Evolutionary conservation across 92 coral and sea anemone species (phyloP).

Genomic region (Epizoanthus rinbou): DNA sequence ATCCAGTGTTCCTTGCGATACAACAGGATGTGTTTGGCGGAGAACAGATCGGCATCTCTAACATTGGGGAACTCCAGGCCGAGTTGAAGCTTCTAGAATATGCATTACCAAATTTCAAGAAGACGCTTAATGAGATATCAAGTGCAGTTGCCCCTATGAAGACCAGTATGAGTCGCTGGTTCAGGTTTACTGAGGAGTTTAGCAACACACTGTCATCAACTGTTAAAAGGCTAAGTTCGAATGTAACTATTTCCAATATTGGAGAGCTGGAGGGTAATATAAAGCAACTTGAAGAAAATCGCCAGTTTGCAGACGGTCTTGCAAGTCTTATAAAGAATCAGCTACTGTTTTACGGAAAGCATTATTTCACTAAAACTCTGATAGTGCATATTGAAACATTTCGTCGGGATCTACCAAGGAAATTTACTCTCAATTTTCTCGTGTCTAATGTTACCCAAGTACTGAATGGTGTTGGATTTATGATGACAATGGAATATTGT

Average conservation of each 20-base stretch:
- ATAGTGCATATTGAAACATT: conserved; percentile 26
- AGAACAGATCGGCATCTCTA: conserved; percentile 17
- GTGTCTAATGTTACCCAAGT: conserved; percentile 31
- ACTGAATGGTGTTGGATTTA: conserved; percentile 18
- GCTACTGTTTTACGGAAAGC: conserved; percentile 8
- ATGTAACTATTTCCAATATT: conserved; percentile 2
- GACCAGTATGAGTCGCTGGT: conserved; percentile 20
- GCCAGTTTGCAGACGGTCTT: conserved; percentile 34
- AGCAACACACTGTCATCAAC: conserved; percentile 12
- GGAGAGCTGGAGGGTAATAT: conserved; percentile 14
- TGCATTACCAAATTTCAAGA: conserved; percentile 1
- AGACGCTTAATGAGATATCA: background rate
- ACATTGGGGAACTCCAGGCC: conserved; percentile 5
- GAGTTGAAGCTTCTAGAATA: background rate
- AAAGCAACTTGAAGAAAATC: conserved; percentile 23
- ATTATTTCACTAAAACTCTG: conserved; percentile 6
- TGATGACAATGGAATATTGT: conserved; percentile 30
- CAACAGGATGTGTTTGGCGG: conserved; percentile 28
- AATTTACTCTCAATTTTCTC: background rate
- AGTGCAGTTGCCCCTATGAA: conserved; percentile 3
- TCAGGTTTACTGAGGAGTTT: background rate
- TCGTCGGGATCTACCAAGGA: conserved; percentile 8
- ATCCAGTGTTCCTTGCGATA: conserved; percentile 26
- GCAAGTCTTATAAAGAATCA: conserved; percentile 12
- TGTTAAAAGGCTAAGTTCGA: background rate